Percentiles rank a stretch among this genome's conserved stretches.
These are phyloP conservation scores for Melipona quadrifasciata DNA, from an alignment of 1,140 invertebrate species.

Conservation along the genomic window DNA sequence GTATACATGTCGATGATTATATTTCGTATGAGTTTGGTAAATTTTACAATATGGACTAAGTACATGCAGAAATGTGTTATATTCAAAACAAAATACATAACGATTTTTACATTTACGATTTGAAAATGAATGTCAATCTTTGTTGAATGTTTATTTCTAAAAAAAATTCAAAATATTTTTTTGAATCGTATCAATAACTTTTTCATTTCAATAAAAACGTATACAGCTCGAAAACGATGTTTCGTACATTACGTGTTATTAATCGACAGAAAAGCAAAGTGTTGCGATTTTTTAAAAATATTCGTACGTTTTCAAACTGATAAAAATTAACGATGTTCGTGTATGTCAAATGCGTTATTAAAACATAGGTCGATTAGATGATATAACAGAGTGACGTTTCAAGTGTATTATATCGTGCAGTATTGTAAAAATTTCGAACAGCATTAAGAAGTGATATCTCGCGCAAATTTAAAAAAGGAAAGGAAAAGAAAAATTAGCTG, in stretches of 20 bases:
- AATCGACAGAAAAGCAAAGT: background rate
- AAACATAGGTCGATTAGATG: background rate
- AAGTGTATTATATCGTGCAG: background rate
- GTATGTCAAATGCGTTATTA: background rate
- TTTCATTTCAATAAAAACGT: background rate
- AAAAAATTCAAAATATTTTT: background rate
- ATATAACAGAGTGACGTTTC: background rate
- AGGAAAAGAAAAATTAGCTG: background rate
- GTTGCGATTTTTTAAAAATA: background rate
- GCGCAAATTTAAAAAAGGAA: background rate
- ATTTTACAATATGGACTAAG: background rate
- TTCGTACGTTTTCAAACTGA: background rate
- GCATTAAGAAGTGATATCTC: background rate
- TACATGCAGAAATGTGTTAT: background rate
- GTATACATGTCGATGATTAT: background rate
- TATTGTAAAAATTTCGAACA: background rate
- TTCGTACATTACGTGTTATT: background rate
- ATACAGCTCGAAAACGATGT: background rate
- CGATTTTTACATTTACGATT: background rate
- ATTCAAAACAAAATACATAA: background rate
- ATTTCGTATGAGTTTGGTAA: background rate
- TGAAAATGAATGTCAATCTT: background rate
- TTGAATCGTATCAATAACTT: background rate
- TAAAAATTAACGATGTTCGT: background rate
- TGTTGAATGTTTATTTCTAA: background rate